Evolutionary conservation across 2,888 invertebrate genomes (phyloP), one percentile per base, ranked within the genome.

Genomic region (Helleia helle): DNA sequence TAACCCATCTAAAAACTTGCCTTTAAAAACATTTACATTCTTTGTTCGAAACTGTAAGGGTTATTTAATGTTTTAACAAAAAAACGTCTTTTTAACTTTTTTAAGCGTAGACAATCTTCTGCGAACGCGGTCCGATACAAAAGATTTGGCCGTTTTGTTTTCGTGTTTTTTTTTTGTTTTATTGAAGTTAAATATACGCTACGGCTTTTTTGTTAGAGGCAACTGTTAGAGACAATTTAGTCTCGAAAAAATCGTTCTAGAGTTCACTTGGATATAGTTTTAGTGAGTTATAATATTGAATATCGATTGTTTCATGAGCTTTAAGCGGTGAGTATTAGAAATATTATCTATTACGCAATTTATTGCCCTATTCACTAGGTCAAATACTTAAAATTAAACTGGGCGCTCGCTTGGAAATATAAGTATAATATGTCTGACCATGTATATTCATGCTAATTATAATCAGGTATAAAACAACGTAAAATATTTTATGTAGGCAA

Each of bases 151-250:
- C 64, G 65, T 71, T 77, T 76, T 75, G 71, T 75, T 72, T 69
- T 60, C 55, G 40, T 52, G 52, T 59, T 66, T 71, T 74, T 76
- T 77, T 76, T 76, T 75, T 77, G 64, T 80, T 80, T 79, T 72
- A 76, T 74, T 65, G 59, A 62, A 73, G 59, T 71, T 80, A 84
- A 83, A 77, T 83, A 83, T 80, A 80, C 70, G 83, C 75, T 75
- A 63, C 56, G 60, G 65, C 76, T 69, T 81, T 83, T 84, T 80
- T 81, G 71, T 79, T 66, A 66, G 69, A 65, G 59, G 51, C 51
- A 62, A 49, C 58, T 64, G 71, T 67, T 72, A 66, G 60, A 52
- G 56, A 61, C 66, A 69, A 66, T 73, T 83, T 79, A 84, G 83
- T 84, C 75, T 69, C 47, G 71, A 76, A 81, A 81, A 81, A 76